phyloP scores from a whole-genome alignment of 2,797 vertebrate species.

The Rhynchonycteris naso region DNA sequence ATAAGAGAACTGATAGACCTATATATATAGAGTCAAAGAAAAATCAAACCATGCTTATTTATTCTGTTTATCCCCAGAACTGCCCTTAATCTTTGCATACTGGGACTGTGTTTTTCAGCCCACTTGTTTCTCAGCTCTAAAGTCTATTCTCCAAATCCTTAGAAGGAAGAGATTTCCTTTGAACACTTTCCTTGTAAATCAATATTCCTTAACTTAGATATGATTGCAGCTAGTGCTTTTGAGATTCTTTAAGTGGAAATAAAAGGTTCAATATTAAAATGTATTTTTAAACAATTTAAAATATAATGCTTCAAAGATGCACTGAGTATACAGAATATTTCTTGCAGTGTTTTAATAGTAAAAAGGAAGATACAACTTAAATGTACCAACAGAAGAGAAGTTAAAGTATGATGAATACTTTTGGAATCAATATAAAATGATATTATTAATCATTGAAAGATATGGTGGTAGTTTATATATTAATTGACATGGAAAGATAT shows the following conservation, averaged over 20 bases:
- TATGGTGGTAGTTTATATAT: neutral
- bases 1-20: neutral
- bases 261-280: conserved; percentile 9
- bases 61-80: conserved; percentile 10
- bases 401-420: conserved; percentile 32
- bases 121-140: conserved; percentile 25
- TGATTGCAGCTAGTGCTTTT: neutral
- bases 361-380: conserved; percentile 23
- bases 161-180: conserved; percentile 30
- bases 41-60: neutral
- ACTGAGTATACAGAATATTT: neutral
- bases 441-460: neutral
- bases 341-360: neutral
- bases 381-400: neutral
- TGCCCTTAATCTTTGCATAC: neutral
- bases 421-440: neutral
- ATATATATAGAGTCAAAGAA: neutral
- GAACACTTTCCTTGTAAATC: neutral
- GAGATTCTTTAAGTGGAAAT: neutral
- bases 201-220: neutral
- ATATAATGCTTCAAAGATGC: conserved; percentile 8
- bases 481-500: neutral
- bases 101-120: neutral
- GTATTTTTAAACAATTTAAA: conserved; percentile 26
- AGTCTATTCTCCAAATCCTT: conserved; percentile 4